Evolutionary conservation across 2,888 invertebrate genomes (phyloP).

Genomic region (Leuctra nigra): DNA sequence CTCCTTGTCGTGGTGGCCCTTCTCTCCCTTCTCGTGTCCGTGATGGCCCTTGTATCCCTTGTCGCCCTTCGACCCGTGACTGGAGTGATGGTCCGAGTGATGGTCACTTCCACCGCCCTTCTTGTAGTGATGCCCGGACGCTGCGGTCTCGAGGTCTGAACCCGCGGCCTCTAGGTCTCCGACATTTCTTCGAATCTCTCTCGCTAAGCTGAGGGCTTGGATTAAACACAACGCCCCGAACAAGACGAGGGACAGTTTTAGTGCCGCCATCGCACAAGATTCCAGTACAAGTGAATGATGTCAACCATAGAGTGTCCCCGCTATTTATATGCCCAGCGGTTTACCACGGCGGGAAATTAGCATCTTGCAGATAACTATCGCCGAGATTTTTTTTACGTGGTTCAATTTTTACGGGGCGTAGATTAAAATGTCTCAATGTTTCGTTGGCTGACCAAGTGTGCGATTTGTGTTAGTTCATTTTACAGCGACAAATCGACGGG

Average conservation of each 20-base stretch:
- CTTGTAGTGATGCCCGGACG: constrained; percentile 44
- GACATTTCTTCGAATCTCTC: constrained; percentile 19
- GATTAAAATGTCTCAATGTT: constrained; percentile 10
- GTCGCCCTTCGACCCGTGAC: constrained; percentile 68
- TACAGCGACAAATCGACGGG: constrained; percentile 2
- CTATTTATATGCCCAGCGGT: constrained; percentile 20
- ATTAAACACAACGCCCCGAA: constrained; percentile 17
- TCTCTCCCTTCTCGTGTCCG: constrained; percentile 68
- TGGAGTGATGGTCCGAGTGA: constrained; percentile 58
- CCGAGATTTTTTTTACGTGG: background rate
- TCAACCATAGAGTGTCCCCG: background rate
- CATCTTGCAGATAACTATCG: constrained; percentile 9
- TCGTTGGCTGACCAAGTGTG: constrained; percentile 15
- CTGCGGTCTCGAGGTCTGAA: constrained; percentile 26
- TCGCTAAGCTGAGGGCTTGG: constrained; percentile 12
- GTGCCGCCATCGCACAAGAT: constrained; percentile 6
- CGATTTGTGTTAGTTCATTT: constrained; percentile 6
- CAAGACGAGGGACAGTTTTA: background rate
- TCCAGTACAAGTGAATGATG: constrained; percentile 15
- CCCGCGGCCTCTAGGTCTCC: constrained; percentile 37
- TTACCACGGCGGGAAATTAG: constrained; percentile 9
- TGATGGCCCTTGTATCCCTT: constrained; percentile 72
- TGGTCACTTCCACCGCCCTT: constrained; percentile 62
- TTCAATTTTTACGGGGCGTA: constrained; percentile 1
- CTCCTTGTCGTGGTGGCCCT: constrained; percentile 48